Evolutionary conservation across 2,888 invertebrate species (phyloP), one percentile per base, ranked within the genome.

Genomic region (Nemapogon koenigi): DNA sequence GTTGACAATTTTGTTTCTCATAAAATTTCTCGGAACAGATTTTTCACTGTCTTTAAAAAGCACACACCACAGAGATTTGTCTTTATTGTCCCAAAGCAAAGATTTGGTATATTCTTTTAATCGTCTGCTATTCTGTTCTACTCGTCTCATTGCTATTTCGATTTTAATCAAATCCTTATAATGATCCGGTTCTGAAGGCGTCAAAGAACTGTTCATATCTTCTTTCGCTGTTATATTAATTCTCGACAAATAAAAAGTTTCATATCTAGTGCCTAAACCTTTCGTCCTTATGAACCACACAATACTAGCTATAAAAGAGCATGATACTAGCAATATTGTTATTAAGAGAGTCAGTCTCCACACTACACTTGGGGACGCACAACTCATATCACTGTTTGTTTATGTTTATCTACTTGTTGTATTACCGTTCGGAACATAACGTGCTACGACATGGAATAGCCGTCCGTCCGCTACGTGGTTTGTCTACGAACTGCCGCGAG

Each of bases 371-470:
- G 65, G 59, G 53, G 75, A 66, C 59, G 72, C 59, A 72, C 76
- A 71, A 72, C 76, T 78, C 76, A 78, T 78, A 75, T 76, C 75
- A 76, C 75, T 71, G 66, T 68, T 73, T 76, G 75, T 72, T 73
- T 70, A 58, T 65, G 62, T 73, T 71, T 63, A 49, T 52, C 47
- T 53, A 59, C 59, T 62, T 58, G 59, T 59, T 57, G 59, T 59
- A 56, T 53, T 55, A 50, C 49, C 55, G 55, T 53, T 52, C 60
- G 61, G 67, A 57, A 65, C 76, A 75, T 76, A 60, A 61, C 76
- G 76, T 64, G 63, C 54, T 53, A 53, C 49, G 47, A 48, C 46
- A n/a, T 37, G 18, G 19, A 19, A 57, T 66, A 63, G 59, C 7
- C 35, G 35, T 26, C 35, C 35, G 35, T 26, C 15, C 26, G 62